These are phyloP conservation scores for Eulacestoma nigropectus DNA, from an alignment of 2,113 vertebrate genomes.

Conservation along the genomic window DNA sequence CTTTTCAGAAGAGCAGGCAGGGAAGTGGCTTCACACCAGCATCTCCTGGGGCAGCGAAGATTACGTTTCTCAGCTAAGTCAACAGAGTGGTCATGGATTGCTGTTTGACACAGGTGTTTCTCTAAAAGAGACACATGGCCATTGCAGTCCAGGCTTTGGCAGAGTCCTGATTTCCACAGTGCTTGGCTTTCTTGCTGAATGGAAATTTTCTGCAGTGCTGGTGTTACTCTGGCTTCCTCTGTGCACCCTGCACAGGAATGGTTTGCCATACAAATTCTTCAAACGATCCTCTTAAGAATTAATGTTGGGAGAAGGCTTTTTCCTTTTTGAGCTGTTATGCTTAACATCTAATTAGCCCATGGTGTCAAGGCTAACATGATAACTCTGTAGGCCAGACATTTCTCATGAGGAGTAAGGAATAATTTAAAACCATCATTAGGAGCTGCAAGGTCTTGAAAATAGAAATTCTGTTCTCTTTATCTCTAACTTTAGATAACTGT, in stretches of 20 bases:
- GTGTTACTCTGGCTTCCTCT: not conserved
- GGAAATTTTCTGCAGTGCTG: not conserved
- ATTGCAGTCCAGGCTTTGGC: not conserved
- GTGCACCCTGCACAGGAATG: not conserved
- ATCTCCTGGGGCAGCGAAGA: not conserved
- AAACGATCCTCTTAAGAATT: not conserved
- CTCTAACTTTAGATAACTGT: not conserved
- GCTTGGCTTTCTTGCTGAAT: not conserved
- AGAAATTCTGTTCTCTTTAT: not conserved
- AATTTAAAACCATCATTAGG: conserved; percentile 9
- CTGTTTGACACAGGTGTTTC: not conserved
- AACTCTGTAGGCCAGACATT: not conserved
- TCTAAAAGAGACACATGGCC: not conserved
- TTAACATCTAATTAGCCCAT: not conserved
- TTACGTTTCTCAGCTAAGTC: not conserved
- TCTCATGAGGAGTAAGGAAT: not conserved
- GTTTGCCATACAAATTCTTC: not conserved
- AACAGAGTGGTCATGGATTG: not conserved
- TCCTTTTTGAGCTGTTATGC: not conserved
- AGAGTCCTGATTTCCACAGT: not conserved
- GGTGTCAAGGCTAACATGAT: not conserved
- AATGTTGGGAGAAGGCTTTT: not conserved
- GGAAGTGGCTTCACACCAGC: not conserved
- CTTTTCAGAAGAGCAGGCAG: not conserved
- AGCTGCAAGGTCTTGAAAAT: not conserved